A percentile compares a stretch with the other conserved stretches of the same genome.
Evolutionary conservation across 2,113 vertebrate genomes (phyloP).

Genomic region (Notothenia rossii): DNA sequence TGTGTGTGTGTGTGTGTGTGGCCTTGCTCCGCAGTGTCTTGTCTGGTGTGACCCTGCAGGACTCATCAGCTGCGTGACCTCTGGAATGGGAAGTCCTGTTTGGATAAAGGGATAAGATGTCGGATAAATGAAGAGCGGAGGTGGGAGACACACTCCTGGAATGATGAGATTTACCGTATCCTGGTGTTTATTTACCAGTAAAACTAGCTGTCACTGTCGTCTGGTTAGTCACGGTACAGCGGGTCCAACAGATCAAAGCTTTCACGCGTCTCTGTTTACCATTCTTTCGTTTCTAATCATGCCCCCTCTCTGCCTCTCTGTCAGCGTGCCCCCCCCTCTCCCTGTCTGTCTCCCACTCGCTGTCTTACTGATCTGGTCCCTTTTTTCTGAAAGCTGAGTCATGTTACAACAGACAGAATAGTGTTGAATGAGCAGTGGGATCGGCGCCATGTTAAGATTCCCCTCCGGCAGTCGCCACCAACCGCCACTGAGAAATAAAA

Average conservation of each 20-base stretch:
- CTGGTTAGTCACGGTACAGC: slow-evolving; percentile 58
- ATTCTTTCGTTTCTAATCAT: slow-evolving; percentile 64
- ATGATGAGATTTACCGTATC: slow-evolving; percentile 53
- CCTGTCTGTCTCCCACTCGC: slow-evolving; percentile 57
- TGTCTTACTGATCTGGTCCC: slow-evolving; percentile 47
- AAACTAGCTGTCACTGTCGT: slow-evolving; percentile 43
- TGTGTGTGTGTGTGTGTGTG: background rate
- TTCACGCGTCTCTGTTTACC: slow-evolving; percentile 34
- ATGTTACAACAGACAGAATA: slow-evolving; percentile 58
- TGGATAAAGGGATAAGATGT: slow-evolving; percentile 49
- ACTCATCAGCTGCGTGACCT: background rate
- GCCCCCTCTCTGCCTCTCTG: slow-evolving; percentile 48
- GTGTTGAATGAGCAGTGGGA: slow-evolving; percentile 61
- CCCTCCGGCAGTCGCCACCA: slow-evolving; percentile 60
- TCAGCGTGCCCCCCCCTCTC: slow-evolving; percentile 44
- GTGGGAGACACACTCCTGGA: slow-evolving; percentile 52
- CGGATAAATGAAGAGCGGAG: slow-evolving; percentile 50
- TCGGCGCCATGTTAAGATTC: slow-evolving; percentile 62
- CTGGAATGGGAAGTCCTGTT: slow-evolving; percentile 38
- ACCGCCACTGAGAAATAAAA: slow-evolving; percentile 37
- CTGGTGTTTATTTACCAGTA: slow-evolving; percentile 57
- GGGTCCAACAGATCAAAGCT: slow-evolving; percentile 57
- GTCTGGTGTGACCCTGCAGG: slow-evolving; percentile 59
- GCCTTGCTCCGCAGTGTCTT: background rate
- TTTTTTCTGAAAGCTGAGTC: slow-evolving; percentile 71